Evolutionary conservation across 2,888 invertebrate genomes (phyloP).

Genomic region (Xestia xanthographa): DNA sequence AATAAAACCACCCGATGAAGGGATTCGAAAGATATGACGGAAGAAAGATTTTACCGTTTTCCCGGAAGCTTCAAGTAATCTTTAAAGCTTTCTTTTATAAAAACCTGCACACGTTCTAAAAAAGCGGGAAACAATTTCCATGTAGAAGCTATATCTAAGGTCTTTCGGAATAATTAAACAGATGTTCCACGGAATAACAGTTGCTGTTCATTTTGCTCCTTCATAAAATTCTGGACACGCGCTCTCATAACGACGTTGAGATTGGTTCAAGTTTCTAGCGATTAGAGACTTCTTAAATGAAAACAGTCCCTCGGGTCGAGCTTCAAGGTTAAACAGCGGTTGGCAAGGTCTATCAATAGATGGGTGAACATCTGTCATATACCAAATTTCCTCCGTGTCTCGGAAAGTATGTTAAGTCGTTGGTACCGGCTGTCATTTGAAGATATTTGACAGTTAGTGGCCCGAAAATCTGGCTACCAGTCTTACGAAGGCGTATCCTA

Average conservation of each 20-base stretch:
- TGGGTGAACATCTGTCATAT: background rate
- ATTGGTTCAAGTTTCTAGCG: constrained; percentile 63
- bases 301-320: too few species aligned
- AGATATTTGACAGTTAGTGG: too few species aligned
- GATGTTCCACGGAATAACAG: constrained; percentile 80
- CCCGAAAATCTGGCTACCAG: too few species aligned
- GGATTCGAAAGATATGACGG: background rate
- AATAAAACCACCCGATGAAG: constrained; percentile 2
- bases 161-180: constrained; percentile 83
- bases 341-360: too few species aligned
- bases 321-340: too few species aligned
- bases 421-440: too few species aligned
- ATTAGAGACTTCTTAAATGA: background rate
- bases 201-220: constrained; percentile 79
- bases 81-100: constrained; percentile 30
- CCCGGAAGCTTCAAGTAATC: constrained; percentile 11
- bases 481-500: too few species aligned
- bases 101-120: constrained; percentile 30
- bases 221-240: constrained; percentile 86
- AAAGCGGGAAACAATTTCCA: constrained; percentile 49
- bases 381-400: too few species aligned
- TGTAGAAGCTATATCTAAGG: constrained; percentile 70
- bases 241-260: constrained; percentile 74
- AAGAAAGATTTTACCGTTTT: background rate
- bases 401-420: too few species aligned